Conservation (phyloP, 2,888 invertebrate species). For the Ormyrus pomaceus region DNA sequence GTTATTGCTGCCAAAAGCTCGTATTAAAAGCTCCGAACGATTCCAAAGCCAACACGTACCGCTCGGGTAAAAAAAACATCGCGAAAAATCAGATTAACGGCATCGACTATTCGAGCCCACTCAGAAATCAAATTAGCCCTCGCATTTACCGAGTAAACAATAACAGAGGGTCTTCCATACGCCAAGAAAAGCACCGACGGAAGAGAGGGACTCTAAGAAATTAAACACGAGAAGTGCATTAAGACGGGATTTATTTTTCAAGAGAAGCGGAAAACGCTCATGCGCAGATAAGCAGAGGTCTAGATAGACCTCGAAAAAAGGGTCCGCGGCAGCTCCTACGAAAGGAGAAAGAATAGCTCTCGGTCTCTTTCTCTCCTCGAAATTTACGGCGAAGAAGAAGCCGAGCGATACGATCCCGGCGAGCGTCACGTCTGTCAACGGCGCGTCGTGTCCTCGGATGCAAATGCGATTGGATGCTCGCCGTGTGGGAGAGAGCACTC, state of each 20-base stretch:
- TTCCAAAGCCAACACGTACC: no score
- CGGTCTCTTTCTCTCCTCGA: background rate
- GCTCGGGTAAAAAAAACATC: no score
- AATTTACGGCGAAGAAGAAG: slow-evolving; percentile 41
- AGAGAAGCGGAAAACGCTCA: background rate
- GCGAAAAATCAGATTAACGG: no score
- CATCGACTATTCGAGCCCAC: no score
- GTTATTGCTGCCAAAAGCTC: no score
- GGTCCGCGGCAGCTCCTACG: slow-evolving; percentile 7
- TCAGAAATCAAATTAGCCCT: slow-evolving; percentile 19
- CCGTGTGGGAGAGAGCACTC: slow-evolving; percentile 35
- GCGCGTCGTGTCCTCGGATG: slow-evolving; percentile 50
- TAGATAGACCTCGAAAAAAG: background rate
- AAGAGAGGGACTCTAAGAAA: slow-evolving; percentile 27
- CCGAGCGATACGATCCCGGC: slow-evolving; percentile 34
- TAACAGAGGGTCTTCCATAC: slow-evolving; percentile 4
- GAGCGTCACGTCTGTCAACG: slow-evolving; percentile 48
- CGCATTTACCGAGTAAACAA: slow-evolving; percentile 3
- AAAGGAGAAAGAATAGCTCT: slow-evolving; percentile 45
- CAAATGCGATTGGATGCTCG: slow-evolving; percentile 55
- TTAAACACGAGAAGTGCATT: slow-evolving; percentile 56
- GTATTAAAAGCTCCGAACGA: no score
- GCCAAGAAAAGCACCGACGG: no score
- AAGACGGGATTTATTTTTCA: slow-evolving; percentile 49
- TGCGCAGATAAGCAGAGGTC: slow-evolving; percentile 41